Evolutionary conservation across 2,888 invertebrate species (phyloP), one percentile per base, ranked within the genome.

Genomic region (Linnaemya tessellans): DNA sequence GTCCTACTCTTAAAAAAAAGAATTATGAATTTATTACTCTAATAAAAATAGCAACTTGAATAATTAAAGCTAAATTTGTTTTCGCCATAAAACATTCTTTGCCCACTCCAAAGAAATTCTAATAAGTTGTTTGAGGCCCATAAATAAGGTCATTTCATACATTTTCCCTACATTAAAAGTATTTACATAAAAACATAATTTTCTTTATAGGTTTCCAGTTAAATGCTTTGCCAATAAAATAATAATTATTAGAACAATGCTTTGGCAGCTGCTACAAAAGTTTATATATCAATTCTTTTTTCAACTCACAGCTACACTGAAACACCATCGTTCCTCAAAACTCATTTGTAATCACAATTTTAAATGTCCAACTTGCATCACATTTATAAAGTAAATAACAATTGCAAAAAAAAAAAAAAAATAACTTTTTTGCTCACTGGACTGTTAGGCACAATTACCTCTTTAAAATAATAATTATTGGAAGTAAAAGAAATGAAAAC

Each of bases 231-330:
- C 71, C 83, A 84, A 86, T 86, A 86, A 86, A 84, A 84, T 86
- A 86, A 86, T 86, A 84, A 86, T 86, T 86, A 80, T 86, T 84
- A 86, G 84, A 80, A 68, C 77, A 80, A 60, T 80, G 74, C 80
- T 78, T 80, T 77, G 84, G 77, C 86, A 86, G 86, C 80, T 86
- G 86, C 65, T 86, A 56, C 80, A 49, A 62, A 58, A 73, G 67
- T 74, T 81, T 3, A 49, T 62, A 58, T 79, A 74, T 81, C 81
- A 74, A 35, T 41, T 38, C 30, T 25, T 1, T 49, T 43, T 60
- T 11, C 35, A 43, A 62, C 70, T 74, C n/a, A 38, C 79, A 62
- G 46, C 41, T 46, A 13, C 35, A 64, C 15, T 41, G 15, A 9
- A 15, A 18, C 41, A 18, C 35, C 9, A n/a, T 18, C 4, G 49